Evolutionary conservation across 2,888 invertebrate species (phyloP).

Genomic region (Phragmatobia fuliginosa): DNA sequence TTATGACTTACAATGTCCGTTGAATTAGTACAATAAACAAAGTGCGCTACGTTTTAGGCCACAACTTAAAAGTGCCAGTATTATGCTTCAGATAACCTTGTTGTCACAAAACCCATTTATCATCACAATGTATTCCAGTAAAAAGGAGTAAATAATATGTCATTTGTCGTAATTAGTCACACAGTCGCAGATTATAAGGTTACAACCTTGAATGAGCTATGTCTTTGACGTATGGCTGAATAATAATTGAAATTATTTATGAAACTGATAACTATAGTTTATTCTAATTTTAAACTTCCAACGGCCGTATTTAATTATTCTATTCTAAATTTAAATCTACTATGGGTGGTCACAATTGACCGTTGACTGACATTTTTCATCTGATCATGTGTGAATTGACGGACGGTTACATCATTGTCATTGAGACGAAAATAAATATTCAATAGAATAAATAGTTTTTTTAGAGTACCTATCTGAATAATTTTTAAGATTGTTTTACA

Average conservation of each 20-base stretch:
- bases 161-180: slow-evolving; percentile 74
- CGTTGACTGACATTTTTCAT: neutral
- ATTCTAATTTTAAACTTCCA: slow-evolving; percentile 35
- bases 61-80: slow-evolving; percentile 23
- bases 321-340: slow-evolving; percentile 36
- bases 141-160: slow-evolving; percentile 51
- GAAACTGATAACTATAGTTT: slow-evolving; percentile 29
- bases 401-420: neutral
- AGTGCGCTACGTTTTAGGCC: slow-evolving; percentile 19
- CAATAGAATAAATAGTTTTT: too few relatives aligned
- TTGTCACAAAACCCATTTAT: slow-evolving; percentile 41
- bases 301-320: slow-evolving; percentile 11
- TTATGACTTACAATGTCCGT: neutral
- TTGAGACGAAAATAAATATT: too few relatives aligned
- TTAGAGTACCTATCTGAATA: too few relatives aligned
- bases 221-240: slow-evolving; percentile 41
- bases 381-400: neutral
- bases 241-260: slow-evolving; percentile 53
- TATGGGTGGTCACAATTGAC: slow-evolving; percentile 38
- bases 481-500: too few relatives aligned
- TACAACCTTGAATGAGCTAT: slow-evolving; percentile 61
- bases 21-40: slow-evolving; percentile 5
- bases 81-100: slow-evolving; percentile 38
- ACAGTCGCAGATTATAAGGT: slow-evolving; percentile 59
- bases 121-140: slow-evolving; percentile 25